Base-by-base conservation (phyloP, 2,113 vertebrate genomes). In the Nyctereutes procyonoides region DNA sequence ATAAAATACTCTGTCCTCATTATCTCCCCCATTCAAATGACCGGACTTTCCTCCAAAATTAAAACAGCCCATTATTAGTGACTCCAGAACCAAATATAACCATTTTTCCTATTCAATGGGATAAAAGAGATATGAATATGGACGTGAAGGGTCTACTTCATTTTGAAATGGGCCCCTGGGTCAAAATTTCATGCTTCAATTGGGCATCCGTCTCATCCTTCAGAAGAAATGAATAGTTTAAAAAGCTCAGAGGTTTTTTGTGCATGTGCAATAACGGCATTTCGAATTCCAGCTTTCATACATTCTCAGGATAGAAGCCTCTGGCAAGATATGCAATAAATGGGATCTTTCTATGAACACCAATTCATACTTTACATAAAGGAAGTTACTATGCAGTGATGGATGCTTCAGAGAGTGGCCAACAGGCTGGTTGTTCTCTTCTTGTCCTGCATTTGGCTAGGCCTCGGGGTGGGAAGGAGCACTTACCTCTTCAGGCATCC, bases 361-460 rank as follows among this genome's bases (percentile, higher is more conserved):
- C n/a, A 5, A 94, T 96, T 95, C 92, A 93, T 82, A 96, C 82
- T 94, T 96, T 67, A 87, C 88, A 97, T 97, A 84, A 96, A 98
- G 95, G 96, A 95, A 88, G 76, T 90, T 95, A 80, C 90, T 95
- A 32, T 58, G 84, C 51, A 95, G 51, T 94, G 95, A 96, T 89
- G 92, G 89, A 95, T 77, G 76, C 88, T 96, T 96, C 81, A 58
- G 96, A 97, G 88, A 82, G 32, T 85, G 69, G 79, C 24, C 67
- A 83, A 92, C 83, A 97, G 67, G 48, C 87, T 79, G 48, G 69
- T 84, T 51, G 24, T 92, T 96, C 69, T 96, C 43, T 80, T 82
- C 83, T 62, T 79, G 53, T 24, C 43, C 84, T 77, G 7, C n/a
- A 2, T 79, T 67, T 76, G 38, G 24, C 26, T 53, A 2, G 26